Conservation (phyloP, 2,888 invertebrate genomes). For the Geophilus truncorum region DNA sequence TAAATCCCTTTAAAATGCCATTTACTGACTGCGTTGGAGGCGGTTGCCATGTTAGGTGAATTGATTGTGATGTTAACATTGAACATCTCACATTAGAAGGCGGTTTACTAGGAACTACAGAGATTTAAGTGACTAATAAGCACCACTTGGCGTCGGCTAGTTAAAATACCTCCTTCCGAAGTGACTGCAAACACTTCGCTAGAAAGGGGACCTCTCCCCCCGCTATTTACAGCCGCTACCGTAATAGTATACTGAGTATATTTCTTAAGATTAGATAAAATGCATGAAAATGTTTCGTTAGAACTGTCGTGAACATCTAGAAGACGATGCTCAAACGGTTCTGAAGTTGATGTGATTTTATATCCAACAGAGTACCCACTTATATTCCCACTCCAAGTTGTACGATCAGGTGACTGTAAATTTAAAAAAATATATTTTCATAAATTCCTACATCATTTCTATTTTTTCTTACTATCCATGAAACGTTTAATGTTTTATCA, state of each 20-base stretch:
- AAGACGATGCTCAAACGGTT: background rate
- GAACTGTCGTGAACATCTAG: background rate
- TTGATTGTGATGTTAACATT: constrained; percentile 86
- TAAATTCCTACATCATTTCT: no score
- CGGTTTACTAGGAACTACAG: background rate
- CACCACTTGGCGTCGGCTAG: no score
- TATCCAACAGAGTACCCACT: constrained; percentile 85
- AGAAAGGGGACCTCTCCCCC: constrained; percentile 85
- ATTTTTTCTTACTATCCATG: constrained; percentile 45
- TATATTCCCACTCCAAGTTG: constrained; percentile 90
- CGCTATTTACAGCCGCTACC: constrained; percentile 89
- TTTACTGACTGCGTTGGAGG: constrained; percentile 87
- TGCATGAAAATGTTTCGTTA: background rate
- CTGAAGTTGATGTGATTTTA: constrained; percentile 55
- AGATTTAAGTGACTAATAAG: background rate
- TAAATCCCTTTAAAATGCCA: constrained; percentile 95
- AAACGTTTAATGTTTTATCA: constrained; percentile 35
- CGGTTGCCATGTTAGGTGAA: constrained; percentile 89
- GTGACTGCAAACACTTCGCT: constrained; percentile 85
- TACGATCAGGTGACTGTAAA: constrained; percentile 65
- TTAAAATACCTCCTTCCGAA: constrained; percentile 74
- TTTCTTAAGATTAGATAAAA: constrained; percentile 52
- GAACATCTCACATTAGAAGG: constrained; percentile 89
- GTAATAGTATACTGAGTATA: constrained; percentile 93
- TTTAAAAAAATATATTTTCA: no score